These are phyloP conservation scores for Whitmania pigra DNA, from an alignment of 1,140 invertebrate species.

Conservation along the genomic window DNA sequence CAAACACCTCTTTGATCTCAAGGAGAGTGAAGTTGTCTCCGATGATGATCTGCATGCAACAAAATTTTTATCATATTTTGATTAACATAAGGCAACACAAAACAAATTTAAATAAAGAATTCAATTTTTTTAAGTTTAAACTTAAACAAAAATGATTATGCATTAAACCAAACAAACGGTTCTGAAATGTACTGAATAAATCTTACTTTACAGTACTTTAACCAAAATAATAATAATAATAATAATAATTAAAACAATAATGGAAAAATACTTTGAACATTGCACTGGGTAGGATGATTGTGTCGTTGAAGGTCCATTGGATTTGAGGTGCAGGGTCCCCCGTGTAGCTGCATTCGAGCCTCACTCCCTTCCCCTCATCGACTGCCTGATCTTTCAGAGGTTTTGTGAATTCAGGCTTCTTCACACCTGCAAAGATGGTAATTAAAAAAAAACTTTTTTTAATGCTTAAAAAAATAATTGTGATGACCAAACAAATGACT, in stretches of 20 bases:
- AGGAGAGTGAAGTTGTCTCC: constrained; percentile 47
- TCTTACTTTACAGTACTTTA: too few species aligned
- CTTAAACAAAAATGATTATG: background rate
- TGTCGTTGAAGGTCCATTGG: constrained; percentile 52
- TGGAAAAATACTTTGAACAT: constrained; percentile 27
- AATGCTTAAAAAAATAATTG: too few species aligned
- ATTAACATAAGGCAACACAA: background rate
- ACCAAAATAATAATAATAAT: background rate
- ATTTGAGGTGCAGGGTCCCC: constrained; percentile 55
- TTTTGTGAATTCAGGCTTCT: constrained; percentile 34
- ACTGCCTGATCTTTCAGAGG: constrained; percentile 35
- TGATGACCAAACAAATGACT: too few species aligned
- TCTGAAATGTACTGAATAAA: background rate
- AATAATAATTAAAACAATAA: constrained; percentile 10
- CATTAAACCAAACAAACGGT: background rate
- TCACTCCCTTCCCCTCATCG: constrained; percentile 36
- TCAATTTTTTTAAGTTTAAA: too few species aligned
- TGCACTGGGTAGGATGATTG: constrained; percentile 35
- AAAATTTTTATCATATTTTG: background rate
- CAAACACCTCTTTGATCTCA: constrained; percentile 85
- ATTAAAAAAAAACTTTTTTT: background rate
- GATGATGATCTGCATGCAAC: constrained; percentile 33
- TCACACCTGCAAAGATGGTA: constrained; percentile 32
- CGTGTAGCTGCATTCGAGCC: constrained; percentile 35
- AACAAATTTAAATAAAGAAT: too few species aligned